A percentile compares a stretch with the other conserved stretches of the same genome.
Conservation (phyloP, 2,888 invertebrate genomes). For the Lepidochitona cinerea region DNA sequence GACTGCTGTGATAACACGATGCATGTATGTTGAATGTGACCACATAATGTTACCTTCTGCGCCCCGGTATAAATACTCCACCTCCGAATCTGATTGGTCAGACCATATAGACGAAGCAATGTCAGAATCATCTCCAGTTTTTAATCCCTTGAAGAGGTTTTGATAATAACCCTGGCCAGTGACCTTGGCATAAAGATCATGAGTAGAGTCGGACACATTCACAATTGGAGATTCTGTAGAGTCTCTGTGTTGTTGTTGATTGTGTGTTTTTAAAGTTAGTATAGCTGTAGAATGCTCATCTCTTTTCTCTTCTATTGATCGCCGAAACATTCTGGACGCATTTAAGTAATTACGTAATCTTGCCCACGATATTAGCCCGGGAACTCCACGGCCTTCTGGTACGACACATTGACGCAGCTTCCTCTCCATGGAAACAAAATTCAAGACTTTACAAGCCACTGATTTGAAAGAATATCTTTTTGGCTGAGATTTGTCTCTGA, state of each 20-base stretch:
- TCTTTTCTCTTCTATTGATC: background rate
- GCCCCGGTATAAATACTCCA: background rate
- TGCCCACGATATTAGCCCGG: background rate
- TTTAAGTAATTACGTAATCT: background rate
- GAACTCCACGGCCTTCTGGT: background rate
- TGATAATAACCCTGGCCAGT: constrained; percentile 1
- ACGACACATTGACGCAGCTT: background rate
- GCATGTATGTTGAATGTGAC: too few species aligned
- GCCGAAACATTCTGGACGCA: background rate
- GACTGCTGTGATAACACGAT: too few species aligned
- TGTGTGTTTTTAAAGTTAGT: background rate
- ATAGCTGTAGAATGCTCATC: background rate
- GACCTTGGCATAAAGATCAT: background rate
- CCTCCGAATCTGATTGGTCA: background rate
- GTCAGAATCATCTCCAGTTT: background rate
- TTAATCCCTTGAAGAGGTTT: background rate
- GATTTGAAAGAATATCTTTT: background rate
- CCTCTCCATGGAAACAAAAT: background rate
- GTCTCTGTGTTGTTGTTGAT: background rate
- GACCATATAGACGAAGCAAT: background rate
- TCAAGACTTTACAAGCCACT: background rate
- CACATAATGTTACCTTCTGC: background rate
- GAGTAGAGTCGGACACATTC: background rate
- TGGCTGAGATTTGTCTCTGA: background rate
- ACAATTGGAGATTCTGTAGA: background rate